Conservation (phyloP, 2,888 invertebrate species). For the Drosophila cyrtoloma region DNA sequence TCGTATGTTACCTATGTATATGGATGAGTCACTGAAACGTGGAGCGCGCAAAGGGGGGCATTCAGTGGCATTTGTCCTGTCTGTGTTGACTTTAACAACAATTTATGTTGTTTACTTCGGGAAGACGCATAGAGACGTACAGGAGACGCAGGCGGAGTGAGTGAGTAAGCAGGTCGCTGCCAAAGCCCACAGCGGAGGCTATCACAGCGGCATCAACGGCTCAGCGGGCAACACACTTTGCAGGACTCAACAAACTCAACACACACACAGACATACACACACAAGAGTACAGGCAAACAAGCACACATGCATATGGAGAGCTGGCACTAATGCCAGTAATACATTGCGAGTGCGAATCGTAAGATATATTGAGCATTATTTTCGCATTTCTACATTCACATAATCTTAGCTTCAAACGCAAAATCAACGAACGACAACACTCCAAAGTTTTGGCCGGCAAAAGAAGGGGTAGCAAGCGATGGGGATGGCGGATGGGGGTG, state of each 20-base stretch:
- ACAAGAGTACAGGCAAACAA: neutral
- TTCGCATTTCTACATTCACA: slow-evolving; percentile 43
- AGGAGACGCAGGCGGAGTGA: slow-evolving; percentile 11
- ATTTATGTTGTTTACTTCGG: slow-evolving; percentile 75
- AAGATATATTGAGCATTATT: slow-evolving; percentile 55
- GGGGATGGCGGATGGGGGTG: neutral
- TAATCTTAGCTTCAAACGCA: slow-evolving; percentile 30
- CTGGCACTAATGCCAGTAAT: slow-evolving; percentile 32
- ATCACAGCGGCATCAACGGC: slow-evolving; percentile 20
- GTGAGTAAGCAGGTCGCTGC: neutral
- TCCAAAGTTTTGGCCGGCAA: neutral
- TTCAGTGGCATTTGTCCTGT: slow-evolving; percentile 52
- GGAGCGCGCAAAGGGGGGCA: slow-evolving; percentile 42
- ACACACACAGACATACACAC: slow-evolving; percentile 6
- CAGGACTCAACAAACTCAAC: slow-evolving; percentile 13
- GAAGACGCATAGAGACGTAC: slow-evolving; percentile 51
- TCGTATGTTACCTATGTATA: neutral
- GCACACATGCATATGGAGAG: neutral
- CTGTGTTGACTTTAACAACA: slow-evolving; percentile 75
- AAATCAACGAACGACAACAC: slow-evolving; percentile 21
- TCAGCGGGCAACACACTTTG: slow-evolving; percentile 40
- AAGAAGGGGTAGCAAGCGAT: neutral
- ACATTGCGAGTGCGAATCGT: slow-evolving; percentile 54
- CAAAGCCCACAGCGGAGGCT: slow-evolving; percentile 9
- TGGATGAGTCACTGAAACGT: neutral